Evolutionary conservation across 1,140 invertebrate genomes (phyloP), one percentile per base, ranked within the genome.

Genomic region (Drosophila hydei): DNA sequence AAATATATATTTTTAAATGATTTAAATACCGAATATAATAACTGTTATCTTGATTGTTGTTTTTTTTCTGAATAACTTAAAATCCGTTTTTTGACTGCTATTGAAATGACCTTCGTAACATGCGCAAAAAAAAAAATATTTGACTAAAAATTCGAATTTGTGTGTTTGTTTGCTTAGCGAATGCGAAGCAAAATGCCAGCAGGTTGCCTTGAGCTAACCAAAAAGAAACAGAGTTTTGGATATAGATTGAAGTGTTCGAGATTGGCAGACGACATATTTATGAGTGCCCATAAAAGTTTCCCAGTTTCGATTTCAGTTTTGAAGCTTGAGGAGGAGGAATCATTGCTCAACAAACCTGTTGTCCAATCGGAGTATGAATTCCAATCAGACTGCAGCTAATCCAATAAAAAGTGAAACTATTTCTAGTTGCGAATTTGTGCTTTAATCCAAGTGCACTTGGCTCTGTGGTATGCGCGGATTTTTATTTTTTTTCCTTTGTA

Each of bases 401-500:
- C 84, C 83, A 75, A 89, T 88, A 79, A 88, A 87, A 88, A 88
- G 83, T 88, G 83, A 88, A 88, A 88, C 71, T 83, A 81, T 77
- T 48, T 59, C 56, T 21, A 59, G 21, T 16, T 23, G 23, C 38
- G 38, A 42, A 8, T 18, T 56, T n/a, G 81, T 87, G 81, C 81
- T 87, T 80, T 85, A 87, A 85, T 85, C 81, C 81, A 85, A 76
- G 83, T 85, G 83, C 81, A 85, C 79, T 51, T 51, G 54, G 47
- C 60, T 38, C 60, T 38, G 36, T 33, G 59, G 64, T 50, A 58
- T 58, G 63, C 54, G 48, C 38, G 1, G 11, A 33, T 33, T 33
- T 33, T 1, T 33, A 25, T 27, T 40, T 40, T 40, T 27, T 50
- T 70, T 40, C 21, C 30, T 9, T 50, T 50, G 27, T 30, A 14